Evolutionary conservation across 2,888 invertebrate genomes (phyloP), one percentile per base, ranked within the genome.

Genomic region (Carterocephalus palaemon): DNA sequence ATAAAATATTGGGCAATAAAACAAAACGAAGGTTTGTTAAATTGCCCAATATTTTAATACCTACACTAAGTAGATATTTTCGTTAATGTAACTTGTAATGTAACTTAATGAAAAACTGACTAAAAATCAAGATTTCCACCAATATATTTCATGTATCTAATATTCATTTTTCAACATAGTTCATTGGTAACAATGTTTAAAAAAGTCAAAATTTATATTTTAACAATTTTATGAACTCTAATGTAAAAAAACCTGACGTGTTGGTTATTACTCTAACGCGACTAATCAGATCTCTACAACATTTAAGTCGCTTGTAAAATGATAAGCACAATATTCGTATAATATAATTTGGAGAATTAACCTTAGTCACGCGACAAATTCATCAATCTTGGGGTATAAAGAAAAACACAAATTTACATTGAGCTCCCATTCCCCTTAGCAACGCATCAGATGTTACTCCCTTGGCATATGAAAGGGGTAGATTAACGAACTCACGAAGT

Each of bases 321-420:
- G 19, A 32, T 33, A 41, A 46, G 19, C 12, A 24, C 9, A 38
- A 32, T 33, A 39, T 32, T 34, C 8, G 43, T 36, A 39, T 37
- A 29, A 53, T 48, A 49, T 49, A 51, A 47, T 56, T 50, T 33
- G 7, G 39, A 38, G 28, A 34, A 42, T 31, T 43, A 26, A 26
- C 37, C 38, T 31, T 46, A 52, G 57, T 60, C 57, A 55, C 55
- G 65, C 56, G 64, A 67, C 64, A 60, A 59, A 60, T 58, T 55
- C 62, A 68, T 70, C 67, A 68, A 67, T 70, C 69, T 66, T 62
- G 58, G 59, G 55, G 60, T 56, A 60, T 60, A 62, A 57, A 62
- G 62, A 60, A 62, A n/a, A 67, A 62, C 66, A 62, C 24, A 24
- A 37, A 64, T 61, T 62, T 64, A 66, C 56, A 52, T 54, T 64